Base-by-base conservation (phyloP, 2,797 vertebrate genomes). In the Botia kubotai region DNA sequence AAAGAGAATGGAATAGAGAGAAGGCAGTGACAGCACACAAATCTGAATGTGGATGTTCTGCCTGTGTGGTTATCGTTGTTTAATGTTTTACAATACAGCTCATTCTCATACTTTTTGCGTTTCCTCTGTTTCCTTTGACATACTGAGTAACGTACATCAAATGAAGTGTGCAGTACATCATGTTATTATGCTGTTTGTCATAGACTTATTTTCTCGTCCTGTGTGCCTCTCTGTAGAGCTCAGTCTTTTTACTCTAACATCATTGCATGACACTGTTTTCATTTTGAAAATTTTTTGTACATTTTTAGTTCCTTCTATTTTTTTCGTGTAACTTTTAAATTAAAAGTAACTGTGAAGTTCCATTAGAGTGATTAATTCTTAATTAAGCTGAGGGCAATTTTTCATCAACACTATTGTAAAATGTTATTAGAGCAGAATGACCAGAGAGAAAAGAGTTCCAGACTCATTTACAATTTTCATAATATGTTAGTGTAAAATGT, bases 321-420 rank as follows among this genome's bases (percentile, higher is more conserved):
- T 52, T 66, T 50, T 21, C 33, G 57, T 53, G 52, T 5, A 63
- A 74, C 39, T 71, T 57, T 72, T 5, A 68, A 74, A 67, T 60
- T 48, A n/a, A 67, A 72, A 72, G 39, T 48, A 80, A 66, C 68
- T 48, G 76, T 69, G 66, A 57, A 66, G 58, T 79, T 77, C 43
- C 17, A 75, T 72, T 71, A 71, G 50, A 71, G 23, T 23, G 53
- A 81, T 74, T 72, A 48, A 67, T 83, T 80, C 60, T 76, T 80
- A 80, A 83, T 83, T 62, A 72, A 67, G 62, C 17, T 2, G 55
- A 72, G 46, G 29, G 62, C 68, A 26, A 14, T 79, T 79, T 72
- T 79, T 72, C 77, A 79, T 79, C 29, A 79, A 57, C 46, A 72
- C 43, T 23, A 79, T 53, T 79, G 57, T 65, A 53, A 70, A 72